Base-by-base conservation (phyloP, 2,888 invertebrate genomes). In the Heliconius charithonia region DNA sequence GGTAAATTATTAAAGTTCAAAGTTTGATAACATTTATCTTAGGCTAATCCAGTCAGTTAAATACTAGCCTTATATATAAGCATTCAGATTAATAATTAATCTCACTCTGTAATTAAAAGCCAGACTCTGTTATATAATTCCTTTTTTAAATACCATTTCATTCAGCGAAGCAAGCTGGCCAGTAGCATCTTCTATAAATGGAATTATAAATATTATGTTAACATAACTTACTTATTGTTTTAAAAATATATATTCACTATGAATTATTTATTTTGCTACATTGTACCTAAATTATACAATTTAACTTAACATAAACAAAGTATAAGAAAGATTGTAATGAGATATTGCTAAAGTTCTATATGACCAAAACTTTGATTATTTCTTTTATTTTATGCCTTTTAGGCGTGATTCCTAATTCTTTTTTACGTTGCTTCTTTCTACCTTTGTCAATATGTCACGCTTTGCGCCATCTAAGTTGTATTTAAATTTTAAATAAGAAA, bases 51-150 rank as follows among this genome's bases (percentile, higher is more conserved):
- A 80, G 77, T 70, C 69, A 81, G 80, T 69, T 80, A 79, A 80
- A 79, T 81, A 79, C 76, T 80, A 80, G 81, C 80, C 77, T 82
- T 80, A 82, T 77, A 79, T 83, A 85, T 79, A 80, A 81, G 76
- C 80, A 80, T 82, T 83, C 80, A 82, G 81, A 84, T 85, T 82
- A 81, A 78, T 81, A 83, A 85, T 86, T 86, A 84, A 85, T 85
- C 84, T 82, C 83, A 83, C 81, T 78, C 80, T 82, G 79, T 86
- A 89, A 91, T 90, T 90, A 89, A 89, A 85, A 76, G 73, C 86
- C 91, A 91, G 92, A 92, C 91, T 87, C 83, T 83, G 87, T 89
- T 87, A 83, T 81, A 83, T 82, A 84, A 86, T 86, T 89, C 87
- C 81, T 89, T 88, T 89, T 90, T 88, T 84, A 76, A 78, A 78